These are phyloP conservation scores for Erethizon dorsatum DNA, from an alignment of 2,797 vertebrate genomes.

Conservation along the genomic window DNA sequence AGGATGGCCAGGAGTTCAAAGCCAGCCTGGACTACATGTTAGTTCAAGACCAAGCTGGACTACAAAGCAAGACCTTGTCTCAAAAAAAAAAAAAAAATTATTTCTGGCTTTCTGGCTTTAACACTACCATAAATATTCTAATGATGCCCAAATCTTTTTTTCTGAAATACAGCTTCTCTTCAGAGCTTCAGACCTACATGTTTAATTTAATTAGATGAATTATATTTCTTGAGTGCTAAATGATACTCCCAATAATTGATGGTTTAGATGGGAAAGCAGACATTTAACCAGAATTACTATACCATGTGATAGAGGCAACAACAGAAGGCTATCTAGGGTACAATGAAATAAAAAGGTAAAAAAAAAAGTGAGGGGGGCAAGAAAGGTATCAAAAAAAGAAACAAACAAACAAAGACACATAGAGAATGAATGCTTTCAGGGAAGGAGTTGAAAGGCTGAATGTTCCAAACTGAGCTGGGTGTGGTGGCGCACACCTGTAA, in stretches of 20 bases:
- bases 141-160: neutral
- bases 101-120: neutral
- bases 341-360: neutral
- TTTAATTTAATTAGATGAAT: constrained; percentile 12
- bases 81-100: neutral
- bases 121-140: neutral
- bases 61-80: neutral
- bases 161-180: neutral
- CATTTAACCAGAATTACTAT: constrained; percentile 9
- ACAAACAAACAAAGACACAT: neutral
- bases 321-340: neutral
- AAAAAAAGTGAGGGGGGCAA: neutral
- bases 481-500: neutral
- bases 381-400: neutral
- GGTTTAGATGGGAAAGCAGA: neutral
- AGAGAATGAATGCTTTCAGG: neutral
- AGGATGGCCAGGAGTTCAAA: neutral
- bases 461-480: neutral
- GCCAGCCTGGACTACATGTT: neutral
- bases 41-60: neutral
- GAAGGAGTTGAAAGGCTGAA: neutral
- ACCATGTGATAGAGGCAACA: neutral
- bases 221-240: neutral
- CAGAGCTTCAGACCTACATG: neutral
- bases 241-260: neutral